These are phyloP conservation scores for Hydrozoanthus gracilis DNA, from an alignment of 92 coral and sea anemone species.

Conservation along the genomic window DNA sequence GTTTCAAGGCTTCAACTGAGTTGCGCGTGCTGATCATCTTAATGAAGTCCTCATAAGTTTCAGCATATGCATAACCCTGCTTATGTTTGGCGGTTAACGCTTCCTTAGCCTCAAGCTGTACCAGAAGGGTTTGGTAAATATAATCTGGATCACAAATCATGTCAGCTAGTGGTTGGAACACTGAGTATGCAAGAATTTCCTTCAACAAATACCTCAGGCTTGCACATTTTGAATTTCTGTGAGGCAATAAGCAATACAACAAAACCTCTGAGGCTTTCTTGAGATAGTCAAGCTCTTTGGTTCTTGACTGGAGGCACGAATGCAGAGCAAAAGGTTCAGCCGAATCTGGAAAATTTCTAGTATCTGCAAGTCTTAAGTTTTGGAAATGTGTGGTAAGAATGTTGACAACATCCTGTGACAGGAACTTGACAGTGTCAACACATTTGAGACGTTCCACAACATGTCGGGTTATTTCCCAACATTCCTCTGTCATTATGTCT, in stretches of 20 bases:
- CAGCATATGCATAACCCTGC: conserved; percentile 99
- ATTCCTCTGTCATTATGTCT: conserved; percentile 90
- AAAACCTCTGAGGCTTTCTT: conserved; percentile 87
- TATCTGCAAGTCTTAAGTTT: conserved; percentile 88
- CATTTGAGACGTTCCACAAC: conserved; percentile 78
- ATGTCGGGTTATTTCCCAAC: conserved; percentile 81
- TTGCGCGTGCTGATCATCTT: conserved; percentile 91
- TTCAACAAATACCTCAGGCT: conserved; percentile 82
- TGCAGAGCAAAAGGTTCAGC: conserved; percentile 90
- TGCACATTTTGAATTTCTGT: conserved; percentile 76
- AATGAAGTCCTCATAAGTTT: conserved; percentile 97
- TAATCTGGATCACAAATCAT: conserved; percentile 98
- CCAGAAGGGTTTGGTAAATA: conserved; percentile 87
- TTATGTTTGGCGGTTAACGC: conserved; percentile 92
- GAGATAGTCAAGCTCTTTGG: conserved; percentile 82
- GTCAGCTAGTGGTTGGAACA: conserved; percentile 91
- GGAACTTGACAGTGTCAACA: conserved; percentile 91
- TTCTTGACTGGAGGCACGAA: conserved; percentile 80
- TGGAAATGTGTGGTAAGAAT: conserved; percentile 92
- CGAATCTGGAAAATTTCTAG: conserved; percentile 74
- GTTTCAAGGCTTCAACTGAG: conserved; percentile 92
- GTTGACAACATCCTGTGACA: conserved; percentile 92
- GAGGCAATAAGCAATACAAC: conserved; percentile 82
- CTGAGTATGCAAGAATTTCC: conserved; percentile 92
- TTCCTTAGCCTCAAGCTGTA: conserved; percentile 90